These are phyloP conservation scores for Tetramorium parvispinum DNA, from an alignment of 1,140 invertebrate genomes.

Conservation along the genomic window DNA sequence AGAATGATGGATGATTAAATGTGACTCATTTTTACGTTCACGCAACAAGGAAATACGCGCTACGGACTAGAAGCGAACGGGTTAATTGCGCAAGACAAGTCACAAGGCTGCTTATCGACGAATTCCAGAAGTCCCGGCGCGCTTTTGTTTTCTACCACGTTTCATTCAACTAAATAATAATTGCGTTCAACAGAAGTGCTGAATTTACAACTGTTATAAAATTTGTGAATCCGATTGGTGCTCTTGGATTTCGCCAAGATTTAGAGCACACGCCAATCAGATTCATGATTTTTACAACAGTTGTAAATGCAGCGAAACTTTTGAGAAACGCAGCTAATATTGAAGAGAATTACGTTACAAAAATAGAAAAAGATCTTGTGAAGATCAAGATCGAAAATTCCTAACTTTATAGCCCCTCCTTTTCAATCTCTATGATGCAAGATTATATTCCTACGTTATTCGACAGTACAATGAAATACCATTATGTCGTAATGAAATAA, in stretches of 20 bases:
- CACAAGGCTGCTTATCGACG: constrained; percentile 10
- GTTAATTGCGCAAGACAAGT: constrained; percentile 27
- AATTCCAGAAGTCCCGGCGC: constrained; percentile 2
- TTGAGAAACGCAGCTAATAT: not conserved
- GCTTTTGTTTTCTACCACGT: not conserved
- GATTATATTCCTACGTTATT: not conserved
- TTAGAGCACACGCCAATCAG: no score
- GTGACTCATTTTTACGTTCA: constrained; percentile 32
- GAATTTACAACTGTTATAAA: no score
- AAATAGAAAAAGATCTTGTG: not conserved
- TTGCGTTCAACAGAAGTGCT: no score
- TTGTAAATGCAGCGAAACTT: no score
- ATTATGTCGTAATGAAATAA: not conserved
- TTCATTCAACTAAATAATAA: not conserved
- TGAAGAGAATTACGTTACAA: not conserved
- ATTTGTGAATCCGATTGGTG: no score
- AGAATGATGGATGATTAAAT: constrained; percentile 38
- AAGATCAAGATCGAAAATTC: not conserved
- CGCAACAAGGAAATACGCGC: constrained; percentile 20
- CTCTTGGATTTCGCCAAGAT: no score
- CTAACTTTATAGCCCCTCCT: not conserved
- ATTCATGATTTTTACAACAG: no score
- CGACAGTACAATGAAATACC: not conserved
- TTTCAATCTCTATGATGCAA: not conserved
- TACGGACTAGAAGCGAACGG: not conserved